phyloP scores from a whole-genome alignment of 2,797 vertebrate species.

The Craterocephalus amniculus region DNA sequence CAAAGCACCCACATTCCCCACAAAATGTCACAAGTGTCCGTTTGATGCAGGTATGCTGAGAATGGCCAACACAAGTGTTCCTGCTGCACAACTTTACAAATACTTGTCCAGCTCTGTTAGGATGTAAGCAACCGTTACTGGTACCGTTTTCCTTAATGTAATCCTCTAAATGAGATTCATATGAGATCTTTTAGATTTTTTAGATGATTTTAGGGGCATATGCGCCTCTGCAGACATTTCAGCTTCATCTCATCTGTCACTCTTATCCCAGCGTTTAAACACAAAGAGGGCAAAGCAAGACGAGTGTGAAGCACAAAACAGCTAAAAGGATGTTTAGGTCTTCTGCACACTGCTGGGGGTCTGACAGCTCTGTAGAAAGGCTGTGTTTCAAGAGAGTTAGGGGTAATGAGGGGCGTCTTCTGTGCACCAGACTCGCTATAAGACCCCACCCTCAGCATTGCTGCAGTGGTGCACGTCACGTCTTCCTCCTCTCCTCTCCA shows the following conservation, averaged over 20 bases:
- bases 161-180: slow-evolving; percentile 11
- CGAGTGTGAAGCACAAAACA: not conserved
- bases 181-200: slow-evolving; percentile 28
- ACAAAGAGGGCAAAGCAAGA: not conserved
- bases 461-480: slow-evolving; percentile 72
- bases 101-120: slow-evolving; percentile 2
- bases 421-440: slow-evolving; percentile 55
- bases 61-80: slow-evolving; percentile 24
- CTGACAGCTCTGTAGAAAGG: slow-evolving; percentile 29
- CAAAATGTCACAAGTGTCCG: slow-evolving; percentile 34
- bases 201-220: slow-evolving; percentile 11
- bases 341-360: slow-evolving; percentile 23
- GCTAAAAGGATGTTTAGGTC: not conserved
- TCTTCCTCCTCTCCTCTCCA: slow-evolving; percentile 33
- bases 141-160: not conserved
- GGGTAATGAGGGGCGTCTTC: slow-evolving; percentile 26
- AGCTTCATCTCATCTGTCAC: not conserved
- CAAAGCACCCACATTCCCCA: slow-evolving; percentile 33
- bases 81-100: slow-evolving; percentile 37
- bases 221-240: slow-evolving; percentile 47
- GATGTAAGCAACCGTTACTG: not conserved
- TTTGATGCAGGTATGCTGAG: slow-evolving; percentile 5
- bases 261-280: slow-evolving; percentile 11
- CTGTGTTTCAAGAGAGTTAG: slow-evolving; percentile 19
- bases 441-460: slow-evolving; percentile 72